Base-by-base conservation (phyloP, 2,113 vertebrate species). In the Hypanus sabinus region DNA sequence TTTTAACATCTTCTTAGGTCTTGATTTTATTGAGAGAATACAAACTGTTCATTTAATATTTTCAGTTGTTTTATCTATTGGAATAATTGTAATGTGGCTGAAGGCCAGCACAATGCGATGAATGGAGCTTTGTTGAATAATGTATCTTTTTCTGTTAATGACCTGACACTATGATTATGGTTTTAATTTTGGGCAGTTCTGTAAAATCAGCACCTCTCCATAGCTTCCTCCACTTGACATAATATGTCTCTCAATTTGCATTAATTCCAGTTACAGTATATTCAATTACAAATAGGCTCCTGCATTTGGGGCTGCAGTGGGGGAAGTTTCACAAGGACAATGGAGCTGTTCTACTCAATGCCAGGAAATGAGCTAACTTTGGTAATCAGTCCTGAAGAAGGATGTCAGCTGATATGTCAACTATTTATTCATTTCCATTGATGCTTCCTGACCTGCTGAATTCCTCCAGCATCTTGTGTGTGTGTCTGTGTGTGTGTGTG, bases 1-100 rank as follows among this genome's bases (percentile, higher is more conserved):
- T 55, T 55, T 33, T 55, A 27, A 27, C 46, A 85, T 55, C 81
- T 85, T 38, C 57, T 60, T 85, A 85, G 80, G 9, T n/a, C 57
- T 88, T 30, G 57, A 62, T 62, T 33, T 88, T 88, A 88, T 88
- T 88, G 14, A 62, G 57, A 55, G n/a, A 3, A n/a, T 46, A 81
- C 36, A 88, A n/a, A 57, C 27, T 85, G 46, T 85, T 80, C 38
- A 38, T 88, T 87, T 88, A 88, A n/a, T 88, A 65, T 88, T 88
- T 20, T 18, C 85, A 88, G 27, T 62, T 88, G 60, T n/a, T 57
- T 65, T 81, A 22, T 62, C 22, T 27, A 88, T 27, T 62, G 30
- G 62, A 65, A n/a, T 65, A 65, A 11, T 62, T 88, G 46, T 16
- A 30, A 30, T 88, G 11, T 62, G 16, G 60, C 85, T 65, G 11